Evolutionary conservation across 2,888 invertebrate genomes (phyloP).

Genomic region (Cheilosia pagana): DNA sequence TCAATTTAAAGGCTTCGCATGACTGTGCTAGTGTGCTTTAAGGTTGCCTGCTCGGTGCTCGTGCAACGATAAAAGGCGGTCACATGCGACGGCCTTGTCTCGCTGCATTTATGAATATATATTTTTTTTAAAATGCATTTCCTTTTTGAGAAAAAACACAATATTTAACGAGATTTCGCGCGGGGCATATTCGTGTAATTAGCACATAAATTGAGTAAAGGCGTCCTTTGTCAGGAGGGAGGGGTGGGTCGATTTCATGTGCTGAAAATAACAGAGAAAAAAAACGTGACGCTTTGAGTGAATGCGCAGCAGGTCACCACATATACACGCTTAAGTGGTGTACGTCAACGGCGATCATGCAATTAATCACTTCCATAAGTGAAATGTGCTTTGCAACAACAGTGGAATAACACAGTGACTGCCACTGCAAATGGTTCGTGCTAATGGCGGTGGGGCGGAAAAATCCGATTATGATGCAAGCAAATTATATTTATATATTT

Average conservation of each 20-base stretch:
- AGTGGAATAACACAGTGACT: not conserved
- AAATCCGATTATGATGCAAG: conserved; percentile 30
- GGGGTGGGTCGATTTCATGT: conserved; percentile 13
- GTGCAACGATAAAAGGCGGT: not conserved
- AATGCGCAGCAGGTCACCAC: not conserved
- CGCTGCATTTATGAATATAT: conserved; percentile 30
- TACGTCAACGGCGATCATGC: conserved; percentile 39
- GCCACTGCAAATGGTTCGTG: not conserved
- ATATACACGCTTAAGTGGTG: conserved; percentile 27
- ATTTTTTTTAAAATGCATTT: conserved; percentile 2
- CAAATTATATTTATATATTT: not conserved
- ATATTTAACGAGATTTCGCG: conserved; percentile 52
- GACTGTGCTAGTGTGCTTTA: not conserved
- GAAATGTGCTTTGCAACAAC: not conserved
- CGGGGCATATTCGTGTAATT: conserved; percentile 50
- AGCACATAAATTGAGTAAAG: conserved; percentile 61
- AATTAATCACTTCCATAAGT: conserved; percentile 52
- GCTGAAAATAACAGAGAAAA: not conserved
- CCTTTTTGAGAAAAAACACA: conserved; percentile 7
- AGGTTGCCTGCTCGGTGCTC: not conserved
- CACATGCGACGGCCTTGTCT: conserved; percentile 44
- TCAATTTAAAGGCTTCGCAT: conserved; percentile 25
- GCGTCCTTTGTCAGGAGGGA: conserved; percentile 24
- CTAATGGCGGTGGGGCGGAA: conserved; percentile 37
- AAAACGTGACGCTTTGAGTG: conserved; percentile 12